phyloP scores from a whole-genome alignment of 2,797 vertebrate species.

The Lemur catta region DNA sequence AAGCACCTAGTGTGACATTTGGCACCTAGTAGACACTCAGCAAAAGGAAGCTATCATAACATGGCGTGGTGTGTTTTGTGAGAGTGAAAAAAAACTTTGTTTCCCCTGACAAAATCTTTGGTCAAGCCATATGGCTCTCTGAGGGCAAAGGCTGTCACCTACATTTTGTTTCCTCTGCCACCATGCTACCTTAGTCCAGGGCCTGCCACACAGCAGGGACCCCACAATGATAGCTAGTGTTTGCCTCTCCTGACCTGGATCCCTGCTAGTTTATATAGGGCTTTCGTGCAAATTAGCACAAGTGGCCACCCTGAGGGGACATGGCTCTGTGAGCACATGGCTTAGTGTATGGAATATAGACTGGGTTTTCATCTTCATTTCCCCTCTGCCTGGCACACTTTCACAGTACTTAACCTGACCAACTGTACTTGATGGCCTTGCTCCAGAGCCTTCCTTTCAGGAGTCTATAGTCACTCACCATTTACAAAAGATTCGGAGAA shows the following conservation, averaged over 20 bases:
- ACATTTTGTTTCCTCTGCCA: not conserved
- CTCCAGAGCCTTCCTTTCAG: not conserved
- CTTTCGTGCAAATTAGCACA: not conserved
- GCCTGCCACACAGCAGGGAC: not conserved
- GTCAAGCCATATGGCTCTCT: not conserved
- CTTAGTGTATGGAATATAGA: too few species aligned
- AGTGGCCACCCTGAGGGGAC: not conserved
- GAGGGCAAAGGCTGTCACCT: not conserved
- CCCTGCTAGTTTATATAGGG: not conserved
- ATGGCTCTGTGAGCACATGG: not conserved
- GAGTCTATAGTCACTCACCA: not conserved
- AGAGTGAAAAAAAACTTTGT: not conserved
- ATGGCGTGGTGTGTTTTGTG: not conserved
- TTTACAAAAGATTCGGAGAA: not conserved
- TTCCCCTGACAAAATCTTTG: not conserved
- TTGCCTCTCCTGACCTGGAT: not conserved
- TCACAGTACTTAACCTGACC: not conserved
- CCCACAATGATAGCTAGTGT: not conserved
- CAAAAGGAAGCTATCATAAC: not conserved
- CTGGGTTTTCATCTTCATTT: not conserved
- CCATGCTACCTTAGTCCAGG: not conserved
- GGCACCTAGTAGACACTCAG: not conserved
- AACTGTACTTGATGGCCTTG: not conserved
- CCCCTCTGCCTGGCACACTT: not conserved
- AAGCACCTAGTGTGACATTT: not conserved